Evolutionary conservation across 2,797 vertebrate genomes (phyloP).

Genomic region (Orientallactaga sibirica): DNA sequence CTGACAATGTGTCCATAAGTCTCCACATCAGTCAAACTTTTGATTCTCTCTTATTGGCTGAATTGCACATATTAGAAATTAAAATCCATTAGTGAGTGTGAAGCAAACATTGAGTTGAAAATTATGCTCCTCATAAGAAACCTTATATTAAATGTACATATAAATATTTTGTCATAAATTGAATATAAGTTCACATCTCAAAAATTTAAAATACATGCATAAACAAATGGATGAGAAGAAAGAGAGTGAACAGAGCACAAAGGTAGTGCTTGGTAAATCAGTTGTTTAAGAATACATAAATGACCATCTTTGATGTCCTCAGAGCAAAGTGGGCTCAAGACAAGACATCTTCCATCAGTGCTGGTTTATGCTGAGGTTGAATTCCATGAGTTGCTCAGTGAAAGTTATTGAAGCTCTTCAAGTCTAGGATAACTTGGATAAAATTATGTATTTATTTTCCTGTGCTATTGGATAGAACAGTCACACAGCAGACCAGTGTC

Average conservation of each 20-base stretch:
- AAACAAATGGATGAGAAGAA: no score
- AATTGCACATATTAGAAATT: background rate
- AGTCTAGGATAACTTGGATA: no score
- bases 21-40: background rate
- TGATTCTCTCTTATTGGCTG: background rate
- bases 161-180: background rate
- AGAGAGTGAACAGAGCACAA: background rate
- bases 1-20: background rate
- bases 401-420: no score
- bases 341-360: no score
- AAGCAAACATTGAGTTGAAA: background rate
- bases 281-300: background rate
- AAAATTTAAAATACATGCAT: background rate
- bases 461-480: no score
- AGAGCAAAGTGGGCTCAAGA: no score
- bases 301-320: no score
- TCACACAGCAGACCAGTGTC: no score
- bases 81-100: background rate
- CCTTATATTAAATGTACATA: background rate
- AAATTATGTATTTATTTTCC: no score
- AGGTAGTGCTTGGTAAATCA: background rate
- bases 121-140: background rate
- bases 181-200: background rate
- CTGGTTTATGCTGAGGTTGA: no score
- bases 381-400: no score